These are phyloP conservation scores for Ptychadena robeensis DNA, from an alignment of 2,797 vertebrate species.

Conservation along the genomic window DNA sequence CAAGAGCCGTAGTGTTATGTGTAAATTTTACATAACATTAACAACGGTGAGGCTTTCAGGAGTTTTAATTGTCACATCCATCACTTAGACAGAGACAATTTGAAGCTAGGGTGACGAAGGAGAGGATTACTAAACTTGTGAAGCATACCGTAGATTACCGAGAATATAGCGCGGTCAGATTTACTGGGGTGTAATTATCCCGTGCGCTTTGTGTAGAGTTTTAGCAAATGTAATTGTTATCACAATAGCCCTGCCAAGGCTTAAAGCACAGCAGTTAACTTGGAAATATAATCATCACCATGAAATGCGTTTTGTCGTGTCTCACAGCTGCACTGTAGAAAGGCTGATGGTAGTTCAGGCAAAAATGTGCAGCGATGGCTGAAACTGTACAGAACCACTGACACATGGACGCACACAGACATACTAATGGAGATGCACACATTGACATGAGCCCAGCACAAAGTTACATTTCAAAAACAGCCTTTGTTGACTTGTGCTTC, in stretches of 20 bases:
- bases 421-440: not conserved
- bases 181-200: slow-evolving; percentile 58
- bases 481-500: too few species aligned
- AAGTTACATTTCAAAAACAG: too few species aligned
- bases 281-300: slow-evolving; percentile 37
- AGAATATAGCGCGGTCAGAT: slow-evolving; percentile 57
- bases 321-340: slow-evolving; percentile 64
- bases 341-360: slow-evolving; percentile 63
- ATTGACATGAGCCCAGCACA: too few species aligned
- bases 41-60: slow-evolving; percentile 65
- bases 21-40: slow-evolving; percentile 68
- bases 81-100: slow-evolving; percentile 64
- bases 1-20: slow-evolving; percentile 66
- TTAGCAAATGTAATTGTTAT: slow-evolving; percentile 57
- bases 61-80: slow-evolving; percentile 69
- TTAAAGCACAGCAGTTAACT: not conserved
- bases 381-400: slow-evolving; percentile 62
- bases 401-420: not conserved
- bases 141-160: slow-evolving; percentile 63
- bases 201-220: slow-evolving; percentile 49
- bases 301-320: slow-evolving; percentile 48
- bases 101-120: slow-evolving; percentile 63
- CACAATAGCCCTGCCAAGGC: slow-evolving; percentile 23
- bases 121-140: slow-evolving; percentile 64
- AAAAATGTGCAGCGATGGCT: slow-evolving; percentile 59